phyloP scores from a whole-genome alignment of 2,888 invertebrate species.

The Nomada hirtipes region DNA sequence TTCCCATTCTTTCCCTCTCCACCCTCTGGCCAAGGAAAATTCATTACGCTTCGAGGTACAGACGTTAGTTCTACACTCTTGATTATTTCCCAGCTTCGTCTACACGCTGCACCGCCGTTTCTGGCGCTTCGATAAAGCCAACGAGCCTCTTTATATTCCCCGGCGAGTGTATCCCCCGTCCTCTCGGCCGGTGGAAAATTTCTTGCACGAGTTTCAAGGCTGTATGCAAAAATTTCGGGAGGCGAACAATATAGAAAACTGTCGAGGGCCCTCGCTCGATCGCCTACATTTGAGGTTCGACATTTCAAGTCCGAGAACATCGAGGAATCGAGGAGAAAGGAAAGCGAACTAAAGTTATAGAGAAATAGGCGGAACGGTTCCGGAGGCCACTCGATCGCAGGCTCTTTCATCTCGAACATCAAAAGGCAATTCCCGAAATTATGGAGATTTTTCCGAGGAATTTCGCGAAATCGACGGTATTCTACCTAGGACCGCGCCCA shows the following conservation, averaged over 20 bases:
- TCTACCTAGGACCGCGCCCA: slow-evolving; percentile 38
- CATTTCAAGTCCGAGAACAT: background rate
- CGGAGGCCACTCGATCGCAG: slow-evolving; percentile 62
- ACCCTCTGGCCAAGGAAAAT: slow-evolving; percentile 18
- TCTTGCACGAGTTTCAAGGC: no score
- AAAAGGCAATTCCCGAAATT: slow-evolving; percentile 83
- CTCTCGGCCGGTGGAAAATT: no score
- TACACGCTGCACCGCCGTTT: background rate
- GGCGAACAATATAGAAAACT: background rate
- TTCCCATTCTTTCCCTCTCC: background rate
- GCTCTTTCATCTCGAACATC: slow-evolving; percentile 83
- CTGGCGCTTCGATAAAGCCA: background rate
- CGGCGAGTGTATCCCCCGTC: no score
- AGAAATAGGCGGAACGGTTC: slow-evolving; percentile 35
- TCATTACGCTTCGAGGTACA: slow-evolving; percentile 45
- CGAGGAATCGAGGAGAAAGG: background rate
- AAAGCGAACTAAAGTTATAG: slow-evolving; percentile 41
- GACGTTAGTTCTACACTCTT: slow-evolving; percentile 37
- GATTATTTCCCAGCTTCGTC: slow-evolving; percentile 34
- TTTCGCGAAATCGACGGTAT: slow-evolving; percentile 75
- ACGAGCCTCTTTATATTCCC: no score
- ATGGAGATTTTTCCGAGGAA: slow-evolving; percentile 82
- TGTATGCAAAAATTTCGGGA: background rate
- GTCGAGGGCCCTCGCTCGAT: background rate
- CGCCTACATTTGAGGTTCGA: background rate